phyloP scores from a whole-genome alignment of 1,140 invertebrate species.

The Manduca sexta region DNA sequence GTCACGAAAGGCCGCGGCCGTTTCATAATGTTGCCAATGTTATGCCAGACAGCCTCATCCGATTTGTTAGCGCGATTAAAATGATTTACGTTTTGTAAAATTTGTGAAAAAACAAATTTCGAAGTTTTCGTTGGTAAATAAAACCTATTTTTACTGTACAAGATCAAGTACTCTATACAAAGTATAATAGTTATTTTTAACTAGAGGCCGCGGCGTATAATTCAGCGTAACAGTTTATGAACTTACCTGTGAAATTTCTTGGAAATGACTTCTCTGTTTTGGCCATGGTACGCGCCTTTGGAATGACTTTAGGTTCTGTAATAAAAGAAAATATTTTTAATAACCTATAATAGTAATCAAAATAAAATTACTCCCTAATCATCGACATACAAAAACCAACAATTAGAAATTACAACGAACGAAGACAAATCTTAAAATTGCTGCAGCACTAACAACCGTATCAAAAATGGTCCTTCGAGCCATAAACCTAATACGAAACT shows the following conservation, averaged over 20 bases:
- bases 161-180: background rate
- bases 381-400: background rate
- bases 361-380: background rate
- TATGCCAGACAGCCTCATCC: background rate
- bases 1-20: conserved; percentile 23
- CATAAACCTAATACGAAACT: too few relatives aligned
- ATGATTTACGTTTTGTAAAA: background rate
- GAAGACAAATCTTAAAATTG: background rate
- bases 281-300: conserved; percentile 44
- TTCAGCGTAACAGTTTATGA: background rate
- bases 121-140: background rate
- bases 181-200: too few relatives aligned
- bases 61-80: background rate
- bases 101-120: background rate
- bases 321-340: conserved; percentile 18
- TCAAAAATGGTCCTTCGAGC: too few relatives aligned
- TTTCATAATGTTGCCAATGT: conserved; percentile 11
- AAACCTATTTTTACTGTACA: background rate
- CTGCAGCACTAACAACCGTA: too few relatives aligned
- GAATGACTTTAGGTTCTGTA: conserved; percentile 39
- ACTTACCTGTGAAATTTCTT: conserved; percentile 64
- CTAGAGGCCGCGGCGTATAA: background rate
- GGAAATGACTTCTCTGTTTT: conserved; percentile 68
- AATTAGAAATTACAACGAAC: background rate
- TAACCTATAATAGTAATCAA: background rate